A percentile compares a stretch with the other conserved stretches of the same genome.
These are phyloP conservation scores for Poecilia velifera DNA, from an alignment of 2,797 vertebrate species.

Conservation along the genomic window DNA sequence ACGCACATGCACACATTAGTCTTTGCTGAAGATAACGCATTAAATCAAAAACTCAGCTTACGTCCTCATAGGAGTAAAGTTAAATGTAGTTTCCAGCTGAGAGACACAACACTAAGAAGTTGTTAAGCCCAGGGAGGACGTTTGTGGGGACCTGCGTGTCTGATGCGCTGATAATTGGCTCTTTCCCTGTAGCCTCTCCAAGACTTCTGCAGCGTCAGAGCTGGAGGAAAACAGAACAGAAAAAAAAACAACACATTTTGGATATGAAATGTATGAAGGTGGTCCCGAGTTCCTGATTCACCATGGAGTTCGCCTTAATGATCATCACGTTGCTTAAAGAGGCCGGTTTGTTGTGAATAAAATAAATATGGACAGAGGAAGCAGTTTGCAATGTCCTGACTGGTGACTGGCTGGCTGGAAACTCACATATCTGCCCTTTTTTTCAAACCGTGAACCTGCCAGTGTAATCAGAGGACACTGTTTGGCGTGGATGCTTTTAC, in stretches of 20 bases:
- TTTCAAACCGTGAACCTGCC: neutral
- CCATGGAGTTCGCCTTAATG: neutral
- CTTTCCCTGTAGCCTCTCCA: conserved; percentile 93
- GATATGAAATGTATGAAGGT: neutral
- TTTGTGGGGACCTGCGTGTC: conserved; percentile 80
- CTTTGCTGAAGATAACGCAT: neutral
- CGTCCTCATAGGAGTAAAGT: neutral
- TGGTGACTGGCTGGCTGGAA: neutral
- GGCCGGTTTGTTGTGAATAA: neutral
- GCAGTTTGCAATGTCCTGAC: neutral
- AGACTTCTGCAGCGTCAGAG: conserved; percentile 89
- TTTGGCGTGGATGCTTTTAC: neutral
- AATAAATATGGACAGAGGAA: neutral
- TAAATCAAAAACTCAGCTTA: conserved; percentile 4
- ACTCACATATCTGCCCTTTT: neutral
- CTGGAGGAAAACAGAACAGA: conserved; percentile 74
- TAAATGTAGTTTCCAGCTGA: neutral
- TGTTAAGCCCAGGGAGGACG: neutral
- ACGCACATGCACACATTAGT: conserved; percentile 34
- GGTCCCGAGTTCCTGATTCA: neutral
- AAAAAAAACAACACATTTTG: conserved; percentile 6
- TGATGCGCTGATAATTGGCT: conserved; percentile 91
- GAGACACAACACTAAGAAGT: neutral
- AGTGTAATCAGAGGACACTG: neutral
- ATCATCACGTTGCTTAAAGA: neutral